These are phyloP conservation scores for Pygoscelis adeliae DNA, from an alignment of 2,113 vertebrate species.

Conservation along the genomic window DNA sequence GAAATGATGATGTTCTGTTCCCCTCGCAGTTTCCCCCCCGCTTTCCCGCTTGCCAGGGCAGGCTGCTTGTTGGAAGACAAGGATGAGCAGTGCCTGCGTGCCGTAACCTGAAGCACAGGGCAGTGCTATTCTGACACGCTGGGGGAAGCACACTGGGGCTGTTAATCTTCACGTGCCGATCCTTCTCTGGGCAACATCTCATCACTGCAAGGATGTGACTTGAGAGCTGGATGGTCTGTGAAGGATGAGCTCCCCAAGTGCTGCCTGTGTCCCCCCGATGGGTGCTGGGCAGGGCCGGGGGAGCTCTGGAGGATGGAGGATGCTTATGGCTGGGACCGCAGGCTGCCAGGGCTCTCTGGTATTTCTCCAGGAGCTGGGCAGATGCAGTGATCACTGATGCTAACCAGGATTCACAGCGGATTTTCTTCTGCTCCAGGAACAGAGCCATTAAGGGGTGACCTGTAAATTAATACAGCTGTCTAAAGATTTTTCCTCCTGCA, in stretches of 20 bases:
- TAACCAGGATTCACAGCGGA: not conserved
- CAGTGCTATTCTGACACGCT: not conserved
- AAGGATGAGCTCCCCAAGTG: not conserved
- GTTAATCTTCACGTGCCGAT: fast-evolving
- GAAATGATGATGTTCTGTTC: conserved; percentile 28
- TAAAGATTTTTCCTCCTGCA: not conserved
- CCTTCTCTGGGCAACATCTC: not conserved
- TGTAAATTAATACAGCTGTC: conserved; percentile 6
- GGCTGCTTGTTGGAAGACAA: not conserved
- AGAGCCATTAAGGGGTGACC: conserved; percentile 19
- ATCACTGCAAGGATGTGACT: not conserved
- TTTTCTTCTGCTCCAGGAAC: conserved; percentile 2
- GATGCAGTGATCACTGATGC: not conserved
- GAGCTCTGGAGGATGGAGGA: not conserved
- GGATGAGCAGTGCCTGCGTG: not conserved
- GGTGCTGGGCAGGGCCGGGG: not conserved
- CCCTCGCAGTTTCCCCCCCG: not conserved
- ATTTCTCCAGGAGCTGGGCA: not conserved
- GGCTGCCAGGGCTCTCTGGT: not conserved
- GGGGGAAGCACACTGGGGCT: not conserved
- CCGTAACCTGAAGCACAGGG: fast-evolving
- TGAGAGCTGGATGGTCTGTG: not conserved
- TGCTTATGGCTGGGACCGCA: not conserved
- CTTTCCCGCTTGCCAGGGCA: not conserved
- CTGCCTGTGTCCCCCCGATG: not conserved